Evolutionary conservation across 2,888 invertebrate genomes (phyloP).

Genomic region (Archips xylosteana): DNA sequence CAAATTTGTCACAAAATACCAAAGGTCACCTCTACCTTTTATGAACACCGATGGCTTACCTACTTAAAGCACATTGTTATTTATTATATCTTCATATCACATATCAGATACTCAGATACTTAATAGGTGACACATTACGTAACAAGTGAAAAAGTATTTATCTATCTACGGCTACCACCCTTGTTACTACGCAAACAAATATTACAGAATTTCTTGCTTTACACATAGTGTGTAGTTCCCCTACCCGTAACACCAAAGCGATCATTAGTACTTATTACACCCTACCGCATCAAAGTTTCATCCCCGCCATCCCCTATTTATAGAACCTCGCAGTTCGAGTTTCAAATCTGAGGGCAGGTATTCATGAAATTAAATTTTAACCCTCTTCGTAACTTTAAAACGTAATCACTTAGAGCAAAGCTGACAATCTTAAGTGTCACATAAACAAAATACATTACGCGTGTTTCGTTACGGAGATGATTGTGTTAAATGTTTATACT

Average conservation of each 20-base stretch:
- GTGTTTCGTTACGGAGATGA: not conserved
- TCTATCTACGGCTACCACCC: too few species aligned
- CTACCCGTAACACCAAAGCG: conserved; percentile 21
- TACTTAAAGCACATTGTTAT: conserved; percentile 6
- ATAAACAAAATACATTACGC: conserved; percentile 18
- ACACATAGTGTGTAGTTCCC: conserved; percentile 29
- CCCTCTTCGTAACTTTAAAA: conserved; percentile 29
- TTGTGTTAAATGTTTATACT: not conserved
- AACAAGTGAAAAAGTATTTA: not conserved
- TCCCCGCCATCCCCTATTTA: conserved; percentile 24
- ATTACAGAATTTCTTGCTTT: conserved; percentile 26
- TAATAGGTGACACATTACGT: not conserved
- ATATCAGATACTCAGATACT: not conserved
- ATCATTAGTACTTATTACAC: conserved; percentile 43
- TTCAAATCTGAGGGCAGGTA: conserved; percentile 36
- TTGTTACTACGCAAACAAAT: conserved; percentile 11
- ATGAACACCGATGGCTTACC: conserved; percentile 20
- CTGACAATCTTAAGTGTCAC: conserved; percentile 16
- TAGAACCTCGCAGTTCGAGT: conserved; percentile 32
- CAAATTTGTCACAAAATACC: conserved; percentile 36
- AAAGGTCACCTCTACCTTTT: conserved; percentile 29
- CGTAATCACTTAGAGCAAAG: conserved; percentile 27
- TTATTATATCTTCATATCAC: conserved; percentile 15
- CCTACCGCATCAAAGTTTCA: conserved; percentile 41
- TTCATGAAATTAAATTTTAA: conserved; percentile 29